These are phyloP conservation scores for Rapana venosa DNA, from an alignment of 2,888 invertebrate genomes.

Conservation along the genomic window DNA sequence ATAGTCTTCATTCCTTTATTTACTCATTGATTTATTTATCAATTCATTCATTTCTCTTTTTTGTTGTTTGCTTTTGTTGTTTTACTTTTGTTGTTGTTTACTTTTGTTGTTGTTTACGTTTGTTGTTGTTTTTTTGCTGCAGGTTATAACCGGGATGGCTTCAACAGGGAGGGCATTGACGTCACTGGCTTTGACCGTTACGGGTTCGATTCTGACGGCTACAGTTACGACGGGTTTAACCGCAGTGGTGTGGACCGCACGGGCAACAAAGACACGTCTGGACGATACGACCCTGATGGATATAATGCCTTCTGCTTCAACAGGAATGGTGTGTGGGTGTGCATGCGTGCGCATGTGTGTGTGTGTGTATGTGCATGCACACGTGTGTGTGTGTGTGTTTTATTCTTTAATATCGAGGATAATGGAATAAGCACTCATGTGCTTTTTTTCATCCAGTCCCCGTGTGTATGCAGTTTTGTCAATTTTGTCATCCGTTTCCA, in stretches of 20 bases:
- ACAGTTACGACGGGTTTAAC: slow-evolving; percentile 68
- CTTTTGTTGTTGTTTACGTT: too few species aligned
- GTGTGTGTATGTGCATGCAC: not conserved
- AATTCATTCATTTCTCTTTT: too few species aligned
- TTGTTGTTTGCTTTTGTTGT: too few species aligned
- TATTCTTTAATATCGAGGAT: too few species aligned
- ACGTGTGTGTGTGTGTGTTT: not conserved
- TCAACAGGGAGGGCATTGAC: slow-evolving; percentile 69
- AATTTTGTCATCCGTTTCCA: too few species aligned
- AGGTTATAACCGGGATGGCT: slow-evolving; percentile 75
- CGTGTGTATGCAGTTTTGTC: too few species aligned
- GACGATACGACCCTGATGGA: slow-evolving; percentile 62
- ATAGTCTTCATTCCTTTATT: too few species aligned
- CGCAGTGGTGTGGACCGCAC: slow-evolving; percentile 62
- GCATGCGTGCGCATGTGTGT: not conserved
- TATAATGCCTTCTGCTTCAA: slow-evolving; percentile 65
- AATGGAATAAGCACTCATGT: too few species aligned
- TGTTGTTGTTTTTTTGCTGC: not conserved
- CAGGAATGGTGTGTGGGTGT: slow-evolving; percentile 59
- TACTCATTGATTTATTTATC: too few species aligned
- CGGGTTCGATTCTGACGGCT: slow-evolving; percentile 67
- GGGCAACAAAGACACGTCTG: slow-evolving; percentile 61
- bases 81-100: too few species aligned
- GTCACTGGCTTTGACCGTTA: slow-evolving; percentile 66
- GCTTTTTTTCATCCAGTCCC: too few species aligned